Base-by-base conservation (phyloP, 2,888 invertebrate genomes). In the Caenorhabditis sp. region DNA sequence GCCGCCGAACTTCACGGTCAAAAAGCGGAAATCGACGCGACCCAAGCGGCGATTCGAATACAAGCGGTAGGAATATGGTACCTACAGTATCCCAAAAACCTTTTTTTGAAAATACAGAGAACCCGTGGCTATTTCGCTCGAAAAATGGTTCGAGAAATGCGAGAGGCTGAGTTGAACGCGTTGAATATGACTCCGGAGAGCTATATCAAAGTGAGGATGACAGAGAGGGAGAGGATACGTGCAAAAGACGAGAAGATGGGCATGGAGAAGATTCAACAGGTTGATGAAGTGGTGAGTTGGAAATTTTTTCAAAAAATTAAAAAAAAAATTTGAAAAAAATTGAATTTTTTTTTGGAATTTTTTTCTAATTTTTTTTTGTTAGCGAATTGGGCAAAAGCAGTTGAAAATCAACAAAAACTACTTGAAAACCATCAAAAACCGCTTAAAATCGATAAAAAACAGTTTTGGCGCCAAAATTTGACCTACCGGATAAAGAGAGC, bases 61-160 rank as follows among this genome's bases (percentile, higher is more conserved):
- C 89, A 89, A 68, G 88, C 89, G 28, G 88, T 88, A 20, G 35
- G 13, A n/a, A 2, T 40, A 40, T 2, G 13, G 2, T 6, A 40
- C 6, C 62, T 18, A 18, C 40, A 13, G 2, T 13, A 2, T 40
- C 13, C 13, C 11, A 40, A 40, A 40, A 32, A 32, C 4, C 4
- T 6, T 32, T 32, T 32, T 32, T 4, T 4, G 9, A 32, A 32
- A 32, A 32, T 6, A 32, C 77, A 88, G 88, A 68, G 87, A 58
- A 89, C 89, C 9, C 82, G 89, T 2, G 89, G 89, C 24, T 85
- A 84, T 68, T 86, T 89, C 55, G 85, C 88, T 0, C 76, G 89
- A 5, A 89, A 89, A 65, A 35, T 61, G 44, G 85, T 87, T 9
- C 70, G 81, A 13, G 76, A 84, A 32, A 81, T 89, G 83, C 76